These are phyloP conservation scores for Cecidostiba fungosa DNA, from an alignment of 2,888 invertebrate species.

Conservation along the genomic window DNA sequence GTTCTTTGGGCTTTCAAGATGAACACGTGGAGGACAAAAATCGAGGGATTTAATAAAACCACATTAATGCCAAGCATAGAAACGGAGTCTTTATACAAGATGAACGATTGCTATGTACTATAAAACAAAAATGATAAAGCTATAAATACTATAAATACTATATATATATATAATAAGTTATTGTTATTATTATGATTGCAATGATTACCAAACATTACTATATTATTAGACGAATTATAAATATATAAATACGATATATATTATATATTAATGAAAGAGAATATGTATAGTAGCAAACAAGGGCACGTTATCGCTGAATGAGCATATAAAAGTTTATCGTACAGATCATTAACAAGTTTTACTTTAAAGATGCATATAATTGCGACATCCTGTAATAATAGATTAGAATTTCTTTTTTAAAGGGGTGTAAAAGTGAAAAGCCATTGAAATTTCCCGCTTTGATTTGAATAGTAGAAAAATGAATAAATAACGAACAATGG, in stretches of 20 bases:
- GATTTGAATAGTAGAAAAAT: not conserved
- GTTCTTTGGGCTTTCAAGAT: conserved; percentile 75
- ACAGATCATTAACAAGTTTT: conserved; percentile 9
- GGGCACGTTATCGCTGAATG: conserved; percentile 50
- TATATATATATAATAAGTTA: conserved; percentile 71
- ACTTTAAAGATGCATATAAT: conserved; percentile 20
- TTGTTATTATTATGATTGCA: conserved; percentile 73
- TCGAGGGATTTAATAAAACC: conserved; percentile 56
- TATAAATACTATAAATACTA: conserved; percentile 73
- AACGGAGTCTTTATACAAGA: conserved; percentile 67
- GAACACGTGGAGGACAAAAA: conserved; percentile 35
- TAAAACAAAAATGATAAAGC: conserved; percentile 69
- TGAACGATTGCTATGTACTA: conserved; percentile 74
- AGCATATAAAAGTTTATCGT: conserved; percentile 27
- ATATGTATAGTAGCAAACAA: conserved; percentile 55
- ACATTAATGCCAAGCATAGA: conserved; percentile 44
- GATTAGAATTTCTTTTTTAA: not conserved
- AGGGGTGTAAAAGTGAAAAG: not conserved
- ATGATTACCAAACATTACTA: conserved; percentile 61
- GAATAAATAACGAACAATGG: not conserved
- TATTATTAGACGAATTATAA: conserved; percentile 62
- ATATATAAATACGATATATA: conserved; percentile 64
- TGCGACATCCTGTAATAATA: conserved; percentile 22
- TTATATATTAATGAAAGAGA: conserved; percentile 49
- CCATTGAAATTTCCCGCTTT: not conserved